A percentile compares a stretch with the other conserved stretches of the same genome.
Evolutionary conservation across 23 tunicate species (phyloP).

Genomic region (Diplosoma virens): DNA sequence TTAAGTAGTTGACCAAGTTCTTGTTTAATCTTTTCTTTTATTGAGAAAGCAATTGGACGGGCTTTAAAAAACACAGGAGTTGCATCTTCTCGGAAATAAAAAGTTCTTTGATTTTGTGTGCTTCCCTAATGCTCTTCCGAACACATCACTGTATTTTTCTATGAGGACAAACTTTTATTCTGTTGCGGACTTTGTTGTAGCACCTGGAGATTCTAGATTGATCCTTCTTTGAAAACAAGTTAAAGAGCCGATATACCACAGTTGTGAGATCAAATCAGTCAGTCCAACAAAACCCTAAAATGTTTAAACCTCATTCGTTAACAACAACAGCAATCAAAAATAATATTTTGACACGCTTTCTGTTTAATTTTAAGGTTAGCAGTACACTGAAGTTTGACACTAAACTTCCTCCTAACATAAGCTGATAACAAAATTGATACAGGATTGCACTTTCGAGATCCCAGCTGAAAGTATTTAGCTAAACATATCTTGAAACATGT

Average conservation of each 20-base stretch:
- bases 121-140: not conserved
- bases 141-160: constrained; percentile 2
- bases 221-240: too few relatives aligned
- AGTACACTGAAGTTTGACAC: constrained; percentile 7
- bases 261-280: too few relatives aligned
- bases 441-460: not conserved
- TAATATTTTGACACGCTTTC: not conserved
- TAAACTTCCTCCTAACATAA: constrained; percentile 1
- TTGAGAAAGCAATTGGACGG: not conserved
- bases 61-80: not conserved
- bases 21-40: not conserved
- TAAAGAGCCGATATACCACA: too few relatives aligned
- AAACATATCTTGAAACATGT: not conserved
- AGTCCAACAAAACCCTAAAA: too few relatives aligned
- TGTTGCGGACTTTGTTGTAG: too few relatives aligned
- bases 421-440: not conserved
- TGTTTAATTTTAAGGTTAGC: constrained; percentile 4
- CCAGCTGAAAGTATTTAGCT: not conserved
- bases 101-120: too few relatives aligned
- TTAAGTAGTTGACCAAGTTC: constrained; percentile 8
- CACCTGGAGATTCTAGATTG: too few relatives aligned
- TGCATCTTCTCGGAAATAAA: not conserved
- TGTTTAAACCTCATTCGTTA: too few relatives aligned
- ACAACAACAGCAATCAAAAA: too few relatives aligned
- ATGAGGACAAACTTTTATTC: not conserved